Conservation (phyloP, 2,888 invertebrate genomes). For the Laspeyria flexula region DNA sequence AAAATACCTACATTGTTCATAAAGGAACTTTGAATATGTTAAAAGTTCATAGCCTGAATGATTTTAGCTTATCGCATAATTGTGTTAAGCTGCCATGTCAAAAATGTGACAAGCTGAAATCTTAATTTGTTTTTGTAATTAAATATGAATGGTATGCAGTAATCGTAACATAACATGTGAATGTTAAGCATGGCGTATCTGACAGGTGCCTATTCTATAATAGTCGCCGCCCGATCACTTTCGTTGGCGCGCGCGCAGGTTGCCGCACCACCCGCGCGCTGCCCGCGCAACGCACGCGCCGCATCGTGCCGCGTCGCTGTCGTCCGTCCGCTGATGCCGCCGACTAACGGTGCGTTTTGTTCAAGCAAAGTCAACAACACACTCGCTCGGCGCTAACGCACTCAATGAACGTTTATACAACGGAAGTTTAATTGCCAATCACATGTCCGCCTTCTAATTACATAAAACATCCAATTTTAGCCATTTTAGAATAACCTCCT, state of each 20-base stretch:
- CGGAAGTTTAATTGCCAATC: slow-evolving; percentile 35
- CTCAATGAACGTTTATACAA: slow-evolving; percentile 32
- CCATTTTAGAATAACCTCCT: not conserved
- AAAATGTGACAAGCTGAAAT: not conserved
- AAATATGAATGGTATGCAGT: not conserved
- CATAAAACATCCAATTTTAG: slow-evolving; percentile 1
- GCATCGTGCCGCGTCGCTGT: slow-evolving; percentile 23
- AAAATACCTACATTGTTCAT: too few species aligned
- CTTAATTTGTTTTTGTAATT: slow-evolving; percentile 4
- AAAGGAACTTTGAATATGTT: too few species aligned
- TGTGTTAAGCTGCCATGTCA: not conserved
- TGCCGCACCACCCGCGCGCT: slow-evolving; percentile 32
- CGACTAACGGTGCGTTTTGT: slow-evolving; percentile 67
- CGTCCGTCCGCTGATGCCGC: slow-evolving; percentile 6
- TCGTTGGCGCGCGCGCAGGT: slow-evolving; percentile 60
- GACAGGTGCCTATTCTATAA: slow-evolving; percentile 49
- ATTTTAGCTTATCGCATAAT: not conserved
- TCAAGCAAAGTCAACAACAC: slow-evolving; percentile 52
- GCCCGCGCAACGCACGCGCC: slow-evolving; percentile 20
- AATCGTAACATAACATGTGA: slow-evolving; percentile 3
- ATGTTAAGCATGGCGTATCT: slow-evolving; percentile 41
- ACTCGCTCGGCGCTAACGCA: slow-evolving; percentile 28
- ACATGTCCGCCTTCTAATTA: slow-evolving; percentile 20
- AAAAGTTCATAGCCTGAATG: not conserved
- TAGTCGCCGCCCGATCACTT: slow-evolving; percentile 42